These are phyloP conservation scores for Drosophila phalerata DNA, from an alignment of 2,888 invertebrate genomes.

Conservation along the genomic window DNA sequence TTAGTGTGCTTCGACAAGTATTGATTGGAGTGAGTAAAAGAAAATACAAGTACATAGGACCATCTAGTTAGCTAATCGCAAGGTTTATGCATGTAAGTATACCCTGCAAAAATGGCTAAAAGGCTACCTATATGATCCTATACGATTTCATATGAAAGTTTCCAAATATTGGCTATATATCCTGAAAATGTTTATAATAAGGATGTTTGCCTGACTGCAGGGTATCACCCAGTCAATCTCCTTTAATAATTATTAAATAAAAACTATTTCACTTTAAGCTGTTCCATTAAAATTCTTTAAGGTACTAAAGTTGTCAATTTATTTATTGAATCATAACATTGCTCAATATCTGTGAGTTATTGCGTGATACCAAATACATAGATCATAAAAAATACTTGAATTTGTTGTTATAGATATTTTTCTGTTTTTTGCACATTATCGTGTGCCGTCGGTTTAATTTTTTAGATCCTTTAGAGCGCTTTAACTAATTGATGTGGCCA, in stretches of 20 bases:
- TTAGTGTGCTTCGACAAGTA: background rate
- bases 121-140: no score
- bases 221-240: no score
- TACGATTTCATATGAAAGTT: no score
- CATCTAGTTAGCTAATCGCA: slow-evolving; percentile 3
- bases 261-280: background rate
- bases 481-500: slow-evolving; percentile 48
- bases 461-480: slow-evolving; percentile 31
- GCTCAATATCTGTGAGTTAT: slow-evolving; percentile 21
- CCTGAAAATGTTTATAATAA: no score
- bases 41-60: slow-evolving; percentile 4
- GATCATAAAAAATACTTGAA: slow-evolving; percentile 6
- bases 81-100: background rate
- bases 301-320: slow-evolving; percentile 10
- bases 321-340: slow-evolving; percentile 17
- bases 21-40: slow-evolving; percentile 17
- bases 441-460: slow-evolving; percentile 13
- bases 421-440: slow-evolving; percentile 20
- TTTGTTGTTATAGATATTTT: slow-evolving; percentile 12
- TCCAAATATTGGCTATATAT: no score
- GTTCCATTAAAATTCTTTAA: slow-evolving; percentile 16
- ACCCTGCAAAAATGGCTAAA: background rate
- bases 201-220: no score
- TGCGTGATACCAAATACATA: slow-evolving; percentile 12
- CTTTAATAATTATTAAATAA: background rate